Evolutionary conservation across 2,113 vertebrate species (phyloP), one percentile per base, ranked within the genome.

Genomic region (Pelecanus crispus): DNA sequence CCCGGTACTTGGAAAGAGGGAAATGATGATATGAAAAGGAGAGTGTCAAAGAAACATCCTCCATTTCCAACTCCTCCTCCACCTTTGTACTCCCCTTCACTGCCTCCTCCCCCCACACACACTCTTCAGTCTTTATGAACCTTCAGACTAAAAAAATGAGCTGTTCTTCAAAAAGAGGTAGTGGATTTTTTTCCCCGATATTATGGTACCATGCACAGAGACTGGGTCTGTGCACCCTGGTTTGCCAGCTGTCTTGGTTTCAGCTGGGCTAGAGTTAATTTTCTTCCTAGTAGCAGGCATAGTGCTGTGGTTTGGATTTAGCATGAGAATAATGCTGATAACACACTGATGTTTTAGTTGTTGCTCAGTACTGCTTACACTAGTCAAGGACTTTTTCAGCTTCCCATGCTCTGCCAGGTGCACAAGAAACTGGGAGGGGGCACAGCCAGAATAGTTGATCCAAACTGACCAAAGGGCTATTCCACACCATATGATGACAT

Each of bases 1-100:
- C 20, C 61, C 2, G 0, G 34, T 58, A 22, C 72, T 49, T 13
- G 56, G 47, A 74, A 88, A 25, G 52, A 81, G 79, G 73, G 67
- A 79, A 81, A 38, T 24, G 56, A 34, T 81, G 42, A 78, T 86
- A 68, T 70, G 94, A 93, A 90, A 93, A 81, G 44, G 47, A 92
- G 47, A 92, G 36, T 81, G 72, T 90, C 92, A 94, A 65, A 89
- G 70, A 77, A 88, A 77, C 56, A 80, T 70, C 84, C 90, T 93
- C 71, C 66, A 29, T 78, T 86, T 83, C 88, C 85, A 90, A 2
- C 85, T 90, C 89, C 78, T 95, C 94, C 90, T 86, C 50, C 5
- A 2, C 5, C 66, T 95, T 47, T 87, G 77, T 79, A 13, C 87
- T 73, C 55, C 45, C 38, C 75, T 53, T 71, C 67, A 28, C 82